Conservation (phyloP, 2,113 vertebrate genomes). For the Sturnira hondurensis region DNA sequence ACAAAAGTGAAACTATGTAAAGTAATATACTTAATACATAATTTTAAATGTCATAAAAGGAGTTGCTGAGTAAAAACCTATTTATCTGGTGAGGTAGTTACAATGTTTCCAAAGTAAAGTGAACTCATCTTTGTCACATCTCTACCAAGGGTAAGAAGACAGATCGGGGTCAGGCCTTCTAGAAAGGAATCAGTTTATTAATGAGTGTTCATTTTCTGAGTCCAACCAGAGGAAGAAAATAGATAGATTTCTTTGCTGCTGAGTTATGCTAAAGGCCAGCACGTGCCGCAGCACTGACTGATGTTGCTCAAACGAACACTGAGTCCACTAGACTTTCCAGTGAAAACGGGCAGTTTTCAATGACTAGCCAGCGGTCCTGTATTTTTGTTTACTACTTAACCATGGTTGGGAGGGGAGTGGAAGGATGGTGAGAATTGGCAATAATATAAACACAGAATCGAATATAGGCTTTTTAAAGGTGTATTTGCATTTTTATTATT, state of each 20-base stretch:
- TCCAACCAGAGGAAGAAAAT: neutral
- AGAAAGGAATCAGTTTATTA: neutral
- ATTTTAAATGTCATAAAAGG: neutral
- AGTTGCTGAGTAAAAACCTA: neutral
- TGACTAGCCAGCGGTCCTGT: neutral
- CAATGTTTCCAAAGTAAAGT: neutral
- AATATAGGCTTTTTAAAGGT: neutral
- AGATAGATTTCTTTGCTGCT: neutral
- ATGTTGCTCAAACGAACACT: neutral
- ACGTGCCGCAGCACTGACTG: neutral
- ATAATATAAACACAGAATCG: neutral
- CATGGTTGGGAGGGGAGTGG: neutral
- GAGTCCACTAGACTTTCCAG: neutral
- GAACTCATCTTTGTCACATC: neutral
- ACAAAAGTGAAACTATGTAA: neutral
- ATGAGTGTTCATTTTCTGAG: neutral
- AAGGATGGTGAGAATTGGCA: neutral
- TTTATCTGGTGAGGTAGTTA: neutral
- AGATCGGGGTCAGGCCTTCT: neutral
- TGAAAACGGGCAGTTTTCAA: neutral
- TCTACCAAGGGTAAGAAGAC: neutral
- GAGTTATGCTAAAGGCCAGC: neutral
- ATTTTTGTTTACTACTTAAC: neutral
- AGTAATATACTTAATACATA: neutral
- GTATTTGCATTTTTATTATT: neutral